Conservation (phyloP, 1,140 invertebrate species). For the Atta cephalotes region DNA sequence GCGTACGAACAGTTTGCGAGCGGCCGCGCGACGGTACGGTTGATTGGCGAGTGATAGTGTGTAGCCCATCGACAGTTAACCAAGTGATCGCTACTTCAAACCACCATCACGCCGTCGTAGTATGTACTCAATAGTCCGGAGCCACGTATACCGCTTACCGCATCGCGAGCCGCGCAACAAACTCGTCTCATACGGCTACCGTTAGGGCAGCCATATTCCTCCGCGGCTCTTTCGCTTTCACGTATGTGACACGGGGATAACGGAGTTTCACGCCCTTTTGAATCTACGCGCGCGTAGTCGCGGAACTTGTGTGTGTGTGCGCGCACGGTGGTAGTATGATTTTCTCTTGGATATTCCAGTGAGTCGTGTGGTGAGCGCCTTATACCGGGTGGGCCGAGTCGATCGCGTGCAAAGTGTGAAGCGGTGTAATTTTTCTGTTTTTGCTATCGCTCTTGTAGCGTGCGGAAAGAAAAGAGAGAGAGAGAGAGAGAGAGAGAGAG, state of each 20-base stretch:
- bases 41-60: background rate
- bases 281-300: background rate
- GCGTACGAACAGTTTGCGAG: slow-evolving; percentile 43
- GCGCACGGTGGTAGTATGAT: slow-evolving; percentile 74
- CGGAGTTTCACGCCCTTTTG: background rate
- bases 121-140: slow-evolving; percentile 82
- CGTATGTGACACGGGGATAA: background rate
- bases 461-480: slow-evolving; percentile 36
- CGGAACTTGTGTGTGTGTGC: background rate
- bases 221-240: background rate
- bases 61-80: background rate
- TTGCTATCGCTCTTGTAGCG: slow-evolving; percentile 24
- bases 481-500: slow-evolving; percentile 46
- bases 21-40: background rate
- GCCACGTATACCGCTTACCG: slow-evolving; percentile 77
- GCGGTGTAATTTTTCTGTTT: background rate
- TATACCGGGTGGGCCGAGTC: slow-evolving; percentile 61
- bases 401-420: slow-evolving; percentile 49
- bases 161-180: slow-evolving; percentile 81
- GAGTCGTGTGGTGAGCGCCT: slow-evolving; percentile 58
- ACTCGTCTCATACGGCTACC: slow-evolving; percentile 82
- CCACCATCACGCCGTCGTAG: slow-evolving; percentile 76
- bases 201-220: slow-evolving; percentile 72
- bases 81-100: slow-evolving; percentile 14
- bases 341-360: slow-evolving; percentile 80